Evolutionary conservation across 2,113 vertebrate genomes (phyloP), one percentile per base, ranked within the genome.

Genomic region (Ammodytes marinus): DNA sequence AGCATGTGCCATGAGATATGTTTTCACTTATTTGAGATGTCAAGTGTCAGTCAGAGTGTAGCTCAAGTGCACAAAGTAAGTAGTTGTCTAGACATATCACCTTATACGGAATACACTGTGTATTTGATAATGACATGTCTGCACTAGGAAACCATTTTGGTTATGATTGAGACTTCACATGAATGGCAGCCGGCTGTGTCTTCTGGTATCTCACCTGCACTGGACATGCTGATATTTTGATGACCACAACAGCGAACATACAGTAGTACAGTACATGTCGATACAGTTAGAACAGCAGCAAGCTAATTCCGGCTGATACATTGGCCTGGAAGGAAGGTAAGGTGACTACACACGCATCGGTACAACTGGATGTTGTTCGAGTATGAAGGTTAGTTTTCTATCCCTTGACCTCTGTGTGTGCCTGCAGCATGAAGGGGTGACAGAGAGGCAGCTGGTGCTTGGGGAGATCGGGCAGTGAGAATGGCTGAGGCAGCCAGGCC

Each of bases 401-500:
- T 57, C 11, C 57, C n/a, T 49, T 71, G 35, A 50, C 47, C 42
- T 8, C 61, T 45, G 6, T 8, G 55, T 46, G 81, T 74, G 58
- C 15, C 55, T 75, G 71, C 63, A 73, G 59, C 47, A 27, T 2
- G 13, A 14, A 49, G 19, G 71, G 63, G 77, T 82, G 82, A 83
- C 57, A 81, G 45, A 54, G 72, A 46, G 69, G 57, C 85, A 86
- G 82, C 78, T 54, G 70, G 79, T 67, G 79, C 50, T 65, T 27
- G 76, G 82, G 79, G 84, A 86, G 19, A 45, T 37, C 3, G 2
- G 72, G 60, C 46, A 45, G 80, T 35, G 79, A 80, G 63, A 71
- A 84, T 35, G 54, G 86, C 71, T 85, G 88, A 91, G 53, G 79
- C 85, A 74, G 73, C 15, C 14, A 59, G 79, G 54, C 59, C 85